These are phyloP conservation scores for Lucilia cuprina DNA, from an alignment of 1,140 invertebrate species.

Conservation along the genomic window DNA sequence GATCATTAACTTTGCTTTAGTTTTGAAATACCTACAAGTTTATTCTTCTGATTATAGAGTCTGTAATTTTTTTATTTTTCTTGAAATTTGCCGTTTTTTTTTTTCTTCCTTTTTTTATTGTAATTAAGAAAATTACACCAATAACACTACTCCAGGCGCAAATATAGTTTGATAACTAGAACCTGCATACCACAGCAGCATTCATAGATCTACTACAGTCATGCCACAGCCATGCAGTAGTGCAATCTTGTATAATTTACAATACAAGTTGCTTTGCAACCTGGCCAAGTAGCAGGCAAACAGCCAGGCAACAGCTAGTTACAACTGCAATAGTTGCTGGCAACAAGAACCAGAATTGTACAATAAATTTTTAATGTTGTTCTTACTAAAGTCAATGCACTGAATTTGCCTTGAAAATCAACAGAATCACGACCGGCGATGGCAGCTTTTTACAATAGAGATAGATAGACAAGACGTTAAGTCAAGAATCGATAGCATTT, in stretches of 20 bases:
- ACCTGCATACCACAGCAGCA: neutral
- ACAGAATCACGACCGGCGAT: constrained; percentile 27
- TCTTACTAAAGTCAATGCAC: constrained; percentile 38
- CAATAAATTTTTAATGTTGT: neutral
- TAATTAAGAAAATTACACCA: constrained; percentile 2
- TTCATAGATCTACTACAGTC: neutral
- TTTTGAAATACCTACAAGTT: neutral
- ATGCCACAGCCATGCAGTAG: too few relatives aligned
- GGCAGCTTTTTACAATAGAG: constrained; percentile 14
- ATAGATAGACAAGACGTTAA: constrained; percentile 6
- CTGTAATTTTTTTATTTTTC: neutral
- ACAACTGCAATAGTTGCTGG: neutral
- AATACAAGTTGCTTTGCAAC: neutral
- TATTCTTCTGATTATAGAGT: neutral
- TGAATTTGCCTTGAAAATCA: constrained; percentile 39
- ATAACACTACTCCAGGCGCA: neutral
- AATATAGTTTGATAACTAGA: neutral
- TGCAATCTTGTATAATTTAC: neutral
- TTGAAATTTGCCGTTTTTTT: neutral
- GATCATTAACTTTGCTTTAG: too few relatives aligned
- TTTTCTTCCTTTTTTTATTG: neutral
- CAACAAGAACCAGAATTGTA: constrained; percentile 17
- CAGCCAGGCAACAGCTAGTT: constrained; percentile 4
- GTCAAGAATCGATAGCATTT: constrained; percentile 10
- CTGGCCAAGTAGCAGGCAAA: neutral